Evolutionary conservation across 2,888 invertebrate genomes (phyloP).

Genomic region (Leptura quadrifasciata): DNA sequence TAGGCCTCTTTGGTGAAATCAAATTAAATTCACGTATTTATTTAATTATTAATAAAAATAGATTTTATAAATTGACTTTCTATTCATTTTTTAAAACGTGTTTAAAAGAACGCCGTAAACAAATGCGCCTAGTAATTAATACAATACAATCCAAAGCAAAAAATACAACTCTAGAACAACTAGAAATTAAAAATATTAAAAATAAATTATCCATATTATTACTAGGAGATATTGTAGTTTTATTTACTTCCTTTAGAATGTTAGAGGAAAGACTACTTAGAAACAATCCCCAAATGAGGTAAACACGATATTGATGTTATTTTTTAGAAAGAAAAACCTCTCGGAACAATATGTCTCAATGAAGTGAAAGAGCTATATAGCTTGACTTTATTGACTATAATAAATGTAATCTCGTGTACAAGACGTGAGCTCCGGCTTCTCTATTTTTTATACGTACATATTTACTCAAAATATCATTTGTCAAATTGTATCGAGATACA

Average conservation of each 20-base stretch:
- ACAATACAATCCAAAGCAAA: no score
- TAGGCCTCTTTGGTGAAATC: no score
- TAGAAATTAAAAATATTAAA: no score
- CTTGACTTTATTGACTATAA: constrained; percentile 24
- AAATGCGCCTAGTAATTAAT: no score
- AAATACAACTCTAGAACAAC: no score
- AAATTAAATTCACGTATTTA: no score
- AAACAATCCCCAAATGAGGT: background rate
- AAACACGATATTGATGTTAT: constrained; percentile 15
- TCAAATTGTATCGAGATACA: background rate
- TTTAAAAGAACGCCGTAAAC: no score
- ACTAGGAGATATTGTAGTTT: background rate
- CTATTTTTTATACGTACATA: constrained; percentile 6
- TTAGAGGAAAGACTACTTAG: background rate
- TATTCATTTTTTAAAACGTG: no score
- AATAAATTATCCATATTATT: no score
- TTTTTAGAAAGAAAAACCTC: constrained; percentile 16
- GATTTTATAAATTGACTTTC: no score
- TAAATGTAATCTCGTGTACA: constrained; percentile 6
- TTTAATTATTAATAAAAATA: no score
- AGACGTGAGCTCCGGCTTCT: background rate
- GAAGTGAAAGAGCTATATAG: constrained; percentile 1
- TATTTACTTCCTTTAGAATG: background rate
- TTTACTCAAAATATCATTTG: background rate
- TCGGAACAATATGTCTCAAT: constrained; percentile 14